Conservation (phyloP, 2,113 vertebrate species). For the Perca fluviatilis region DNA sequence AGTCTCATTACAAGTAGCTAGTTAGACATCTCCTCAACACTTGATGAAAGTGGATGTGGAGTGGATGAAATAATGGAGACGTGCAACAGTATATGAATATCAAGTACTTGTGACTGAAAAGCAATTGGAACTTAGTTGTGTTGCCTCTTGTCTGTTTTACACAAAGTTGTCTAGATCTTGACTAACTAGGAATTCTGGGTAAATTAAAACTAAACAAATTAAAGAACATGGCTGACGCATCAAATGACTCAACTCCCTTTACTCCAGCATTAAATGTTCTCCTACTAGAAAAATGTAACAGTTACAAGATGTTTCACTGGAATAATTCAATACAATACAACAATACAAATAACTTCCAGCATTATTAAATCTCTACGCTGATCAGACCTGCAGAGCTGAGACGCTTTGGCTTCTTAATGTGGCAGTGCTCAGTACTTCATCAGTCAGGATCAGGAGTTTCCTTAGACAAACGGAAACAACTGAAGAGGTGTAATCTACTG, state of each 20-base stretch:
- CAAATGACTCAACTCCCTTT: too few relatives aligned
- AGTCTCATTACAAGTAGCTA: slow-evolving; percentile 40
- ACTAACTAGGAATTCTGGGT: neutral
- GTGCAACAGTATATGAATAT: slow-evolving; percentile 10
- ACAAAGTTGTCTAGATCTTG: neutral
- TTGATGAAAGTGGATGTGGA: neutral
- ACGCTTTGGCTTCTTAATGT: too few relatives aligned
- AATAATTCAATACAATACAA: neutral
- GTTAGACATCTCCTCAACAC: neutral
- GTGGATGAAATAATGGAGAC: slow-evolving; percentile 17
- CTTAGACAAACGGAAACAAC: neutral
- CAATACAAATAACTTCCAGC: too few relatives aligned
- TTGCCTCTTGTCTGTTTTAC: neutral
- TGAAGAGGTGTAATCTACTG: neutral
- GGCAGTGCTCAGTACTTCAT: too few relatives aligned
- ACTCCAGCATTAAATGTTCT: neutral
- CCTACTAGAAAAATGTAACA: neutral
- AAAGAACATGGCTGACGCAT: neutral
- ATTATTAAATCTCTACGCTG: too few relatives aligned
- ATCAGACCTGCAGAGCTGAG: too few relatives aligned
- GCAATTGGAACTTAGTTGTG: neutral
- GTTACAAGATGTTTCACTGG: neutral
- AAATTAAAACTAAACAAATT: neutral
- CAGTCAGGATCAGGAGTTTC: neutral
- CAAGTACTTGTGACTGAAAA: slow-evolving; percentile 1